These are phyloP conservation scores for Cydia amplana DNA, from an alignment of 1,140 invertebrate genomes.

Conservation along the genomic window DNA sequence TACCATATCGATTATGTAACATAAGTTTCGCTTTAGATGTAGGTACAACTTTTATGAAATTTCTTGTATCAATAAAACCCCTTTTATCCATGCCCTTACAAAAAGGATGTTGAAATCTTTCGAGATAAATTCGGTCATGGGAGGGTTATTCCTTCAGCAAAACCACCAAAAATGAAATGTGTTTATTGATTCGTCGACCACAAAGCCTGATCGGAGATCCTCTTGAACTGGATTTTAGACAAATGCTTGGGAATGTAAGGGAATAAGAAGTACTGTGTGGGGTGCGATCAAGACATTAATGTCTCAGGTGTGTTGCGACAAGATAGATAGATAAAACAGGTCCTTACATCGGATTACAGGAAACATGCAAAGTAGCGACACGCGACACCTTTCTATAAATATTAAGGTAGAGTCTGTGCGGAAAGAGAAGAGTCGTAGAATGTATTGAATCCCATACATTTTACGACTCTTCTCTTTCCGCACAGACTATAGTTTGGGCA, in stretches of 20 bases:
- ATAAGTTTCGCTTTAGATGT: neutral
- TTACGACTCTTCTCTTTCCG: too few relatives aligned
- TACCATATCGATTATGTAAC: neutral
- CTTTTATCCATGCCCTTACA: conserved; percentile 4
- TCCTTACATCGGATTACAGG: neutral
- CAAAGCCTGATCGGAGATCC: neutral
- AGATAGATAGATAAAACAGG: conserved; percentile 16
- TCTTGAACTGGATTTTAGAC: neutral
- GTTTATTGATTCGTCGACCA: neutral
- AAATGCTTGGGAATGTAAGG: neutral
- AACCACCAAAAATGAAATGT: neutral
- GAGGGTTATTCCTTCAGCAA: neutral
- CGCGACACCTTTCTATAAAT: conserved; percentile 8
- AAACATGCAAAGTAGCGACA: neutral
- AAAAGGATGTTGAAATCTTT: conserved; percentile 19
- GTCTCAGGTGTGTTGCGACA: conserved; percentile 26
- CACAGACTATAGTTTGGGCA: too few relatives aligned
- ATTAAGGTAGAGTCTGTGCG: too few relatives aligned
- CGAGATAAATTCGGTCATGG: conserved; percentile 17
- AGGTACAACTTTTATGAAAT: conserved; percentile 14
- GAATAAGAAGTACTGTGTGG: neutral
- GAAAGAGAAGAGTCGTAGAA: too few relatives aligned
- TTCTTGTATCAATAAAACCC: conserved; percentile 5
- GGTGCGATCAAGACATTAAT: conserved; percentile 18
- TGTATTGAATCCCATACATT: too few relatives aligned